Base-by-base conservation (phyloP, 2,113 vertebrate species). In the Neomonachus schauinslandi region DNA sequence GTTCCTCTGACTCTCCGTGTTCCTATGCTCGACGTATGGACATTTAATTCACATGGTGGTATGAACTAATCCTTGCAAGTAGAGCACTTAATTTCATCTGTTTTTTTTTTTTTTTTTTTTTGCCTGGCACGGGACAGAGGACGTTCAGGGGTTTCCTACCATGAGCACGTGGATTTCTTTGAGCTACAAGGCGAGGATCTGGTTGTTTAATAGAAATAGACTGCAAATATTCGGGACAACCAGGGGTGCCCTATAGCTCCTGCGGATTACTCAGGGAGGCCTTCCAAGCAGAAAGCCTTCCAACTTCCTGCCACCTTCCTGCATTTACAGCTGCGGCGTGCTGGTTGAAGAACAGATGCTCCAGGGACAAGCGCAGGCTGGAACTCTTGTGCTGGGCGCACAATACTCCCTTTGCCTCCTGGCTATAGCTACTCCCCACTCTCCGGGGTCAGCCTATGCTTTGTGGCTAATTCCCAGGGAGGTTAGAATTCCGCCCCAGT, bases 321-420 rank as follows among this genome's bases (percentile, higher is more conserved):
- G 95, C 42, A 28, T 61, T 63, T 53, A 86, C 97, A 98, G 96
- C 97, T 98, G 98, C 65, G 91, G 53, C 92, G 7, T 31, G 51
- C 83, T 94, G 94, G 87, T 55, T 7, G 31, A 65, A 61, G 42
- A 85, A 57, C 51, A 74, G 91, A 93, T 55, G 51, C 67, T 22
- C n/a, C 57, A 86, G 97, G 53, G 95, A 95, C 97, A 96, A 83
- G 94, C 95, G 96, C 97, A 91, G 97, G 91, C 96, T 95, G 80
- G 96, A 90, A 97, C 96, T 36, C 91, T 97, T 97, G 92, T 97
- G 57, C 80, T 59, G 36, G 36, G 53, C 14, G 36, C 59, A 97
- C 95, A 93, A 67, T 85, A 61, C 87, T 63, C 83, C 46, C 42
- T 24, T 90, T 69, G 90, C 72, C 51, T 83, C 57, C 49, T n/a